Base-by-base conservation (phyloP, 2,113 vertebrate species). In the Corvus moneduloides region DNA sequence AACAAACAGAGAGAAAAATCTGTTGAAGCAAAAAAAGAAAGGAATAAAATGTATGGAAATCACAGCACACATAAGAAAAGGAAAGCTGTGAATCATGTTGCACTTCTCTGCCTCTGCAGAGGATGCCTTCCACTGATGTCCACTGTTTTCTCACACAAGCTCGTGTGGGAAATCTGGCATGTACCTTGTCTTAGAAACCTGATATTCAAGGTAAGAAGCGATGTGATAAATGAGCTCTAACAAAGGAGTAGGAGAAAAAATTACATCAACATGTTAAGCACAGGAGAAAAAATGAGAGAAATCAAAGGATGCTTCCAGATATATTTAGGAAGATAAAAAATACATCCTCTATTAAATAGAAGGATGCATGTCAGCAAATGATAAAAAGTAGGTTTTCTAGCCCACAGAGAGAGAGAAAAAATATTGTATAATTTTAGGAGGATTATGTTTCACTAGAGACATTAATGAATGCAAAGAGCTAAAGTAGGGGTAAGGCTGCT, bases 371-470 rank as follows among this genome's bases (percentile, higher is more conserved):
- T 86, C 75, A 85, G 55, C 56, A 88, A 94, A 46, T 43, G 28
- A 74, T 55, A 66, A 88, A 69, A 92, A 86, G n/a, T 93, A 85
- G 71, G 73, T 88, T 94, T 92, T 35, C 51, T 77, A 86, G 39
- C 10, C 43, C n/a, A 46, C 6, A 77, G 81, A 84, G 82, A 79
- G 82, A 79, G 16, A 58, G 39, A 83, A 37, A 9, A 54, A 64
- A 56, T 64, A 87, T 28, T 61, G 55, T 62, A 77, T 72, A 32
- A 79, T 81, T 81, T 89, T 7, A 69, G 81, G 84, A 96, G 74
- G 71, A 89, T 91, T 87, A 64, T 37, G 33, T 90, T 89, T 93
- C 74, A 90, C 79, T 86, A 63, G 87, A 93, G 87, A 77, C 64
- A 84, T 64, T 73, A 8, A 16, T 63, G 17, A 93, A 69, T 30